These are phyloP conservation scores for cat (Felis catus) DNA, from an alignment of 2,113 vertebrate genomes.

Conservation along the genomic window DNA sequence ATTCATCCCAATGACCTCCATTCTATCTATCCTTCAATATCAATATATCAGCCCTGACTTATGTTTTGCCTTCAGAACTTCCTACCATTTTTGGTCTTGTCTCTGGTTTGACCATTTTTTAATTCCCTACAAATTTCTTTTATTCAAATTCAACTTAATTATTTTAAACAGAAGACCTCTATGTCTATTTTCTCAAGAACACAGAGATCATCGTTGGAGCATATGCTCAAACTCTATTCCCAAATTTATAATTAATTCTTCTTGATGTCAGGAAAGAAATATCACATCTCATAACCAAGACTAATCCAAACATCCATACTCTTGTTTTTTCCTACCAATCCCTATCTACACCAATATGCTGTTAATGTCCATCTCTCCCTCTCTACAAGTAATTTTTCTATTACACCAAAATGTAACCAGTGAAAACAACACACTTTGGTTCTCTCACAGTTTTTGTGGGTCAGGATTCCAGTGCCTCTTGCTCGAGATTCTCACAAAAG, in stretches of 20 bases:
- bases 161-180: neutral
- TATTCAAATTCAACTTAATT: neutral
- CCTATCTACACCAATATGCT: neutral
- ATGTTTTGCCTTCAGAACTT: neutral
- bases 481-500: neutral
- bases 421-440: neutral
- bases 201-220: neutral
- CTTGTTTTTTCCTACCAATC: neutral
- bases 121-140: neutral
- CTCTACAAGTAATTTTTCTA: neutral
- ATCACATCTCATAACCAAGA: neutral
- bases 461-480: neutral
- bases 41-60: neutral
- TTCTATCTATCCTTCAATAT: neutral
- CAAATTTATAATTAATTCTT: neutral
- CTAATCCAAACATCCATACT: neutral
- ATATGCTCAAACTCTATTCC: neutral
- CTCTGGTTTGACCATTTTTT: neutral
- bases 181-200: neutral
- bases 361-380: neutral
- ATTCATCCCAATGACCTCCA: neutral
- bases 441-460: neutral
- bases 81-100: neutral
- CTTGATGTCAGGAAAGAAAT: neutral
- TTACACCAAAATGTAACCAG: neutral